phyloP scores from a whole-genome alignment of 1,140 invertebrate species.

The Campoletis sonorensis region DNA sequence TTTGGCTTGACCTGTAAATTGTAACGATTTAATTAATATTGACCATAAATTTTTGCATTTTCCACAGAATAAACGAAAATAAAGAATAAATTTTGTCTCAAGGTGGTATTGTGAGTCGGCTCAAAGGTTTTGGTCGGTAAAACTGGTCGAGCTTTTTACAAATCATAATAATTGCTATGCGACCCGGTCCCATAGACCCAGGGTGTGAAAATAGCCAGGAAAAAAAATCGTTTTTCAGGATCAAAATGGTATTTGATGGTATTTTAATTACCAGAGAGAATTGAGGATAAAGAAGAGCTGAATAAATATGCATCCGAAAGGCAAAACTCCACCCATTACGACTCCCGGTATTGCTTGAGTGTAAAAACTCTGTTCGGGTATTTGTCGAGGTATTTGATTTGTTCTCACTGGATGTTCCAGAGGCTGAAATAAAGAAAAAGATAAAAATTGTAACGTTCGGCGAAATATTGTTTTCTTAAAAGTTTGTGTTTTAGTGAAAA shows the following conservation, averaged over 20 bases:
- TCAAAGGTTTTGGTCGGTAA: no score
- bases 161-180: no score
- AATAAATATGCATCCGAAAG: constrained; percentile 99
- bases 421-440: constrained; percentile 80
- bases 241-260: neutral
- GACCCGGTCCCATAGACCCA: no score
- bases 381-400: constrained; percentile 98
- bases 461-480: neutral
- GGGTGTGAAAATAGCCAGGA: no score
- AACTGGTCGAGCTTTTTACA: no score
- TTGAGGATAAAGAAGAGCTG: constrained; percentile 99
- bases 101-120: no score
- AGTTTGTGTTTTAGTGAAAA: neutral
- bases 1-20: constrained; percentile 84
- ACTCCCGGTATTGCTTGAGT: constrained; percentile 95
- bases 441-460: neutral
- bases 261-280: constrained; percentile 91
- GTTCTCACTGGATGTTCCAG: constrained; percentile 98
- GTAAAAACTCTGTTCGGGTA: constrained; percentile 98
- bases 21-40: constrained; percentile 35
- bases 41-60: neutral
- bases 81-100: no score
- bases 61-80: neutral
- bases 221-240: no score
- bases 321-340: constrained; percentile 98